These are phyloP conservation scores for Mycetomoellerius zeteki DNA, from an alignment of 1,140 invertebrate genomes.

Conservation along the genomic window DNA sequence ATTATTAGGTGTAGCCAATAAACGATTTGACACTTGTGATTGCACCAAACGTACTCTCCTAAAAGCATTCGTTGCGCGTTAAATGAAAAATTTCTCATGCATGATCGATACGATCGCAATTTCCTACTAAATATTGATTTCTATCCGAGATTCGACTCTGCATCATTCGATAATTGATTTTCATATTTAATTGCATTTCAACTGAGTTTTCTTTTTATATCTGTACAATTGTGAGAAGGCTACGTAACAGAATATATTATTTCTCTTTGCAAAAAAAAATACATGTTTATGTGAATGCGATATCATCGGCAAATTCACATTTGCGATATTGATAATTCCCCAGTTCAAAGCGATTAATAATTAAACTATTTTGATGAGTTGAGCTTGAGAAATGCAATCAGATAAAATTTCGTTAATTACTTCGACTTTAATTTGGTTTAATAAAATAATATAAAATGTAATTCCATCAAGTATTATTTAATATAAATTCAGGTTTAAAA, in stretches of 20 bases:
- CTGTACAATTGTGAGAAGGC: background rate
- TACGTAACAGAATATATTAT: background rate
- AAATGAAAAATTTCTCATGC: conserved; percentile 16
- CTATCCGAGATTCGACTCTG: background rate
- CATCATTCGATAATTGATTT: conserved; percentile 31
- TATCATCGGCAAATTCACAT: background rate
- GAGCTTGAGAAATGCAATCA: background rate
- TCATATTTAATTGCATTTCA: background rate
- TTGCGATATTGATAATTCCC: background rate
- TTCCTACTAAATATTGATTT: background rate
- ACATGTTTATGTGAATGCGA: background rate
- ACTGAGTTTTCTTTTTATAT: background rate
- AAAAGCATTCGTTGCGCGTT: too few species aligned
- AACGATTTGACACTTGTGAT: conserved; percentile 43
- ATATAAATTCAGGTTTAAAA: background rate
- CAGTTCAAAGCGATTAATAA: background rate
- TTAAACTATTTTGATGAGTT: background rate
- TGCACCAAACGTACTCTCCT: background rate
- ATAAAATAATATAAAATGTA: background rate
- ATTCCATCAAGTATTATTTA: background rate
- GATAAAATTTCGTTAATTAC: background rate
- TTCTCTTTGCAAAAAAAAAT: background rate
- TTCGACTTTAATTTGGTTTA: background rate
- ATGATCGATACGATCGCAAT: conserved; percentile 11
- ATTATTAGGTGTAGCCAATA: conserved; percentile 27